Evolutionary conservation across 2,113 vertebrate genomes (phyloP).

Genomic region (Sciurus niger): DNA sequence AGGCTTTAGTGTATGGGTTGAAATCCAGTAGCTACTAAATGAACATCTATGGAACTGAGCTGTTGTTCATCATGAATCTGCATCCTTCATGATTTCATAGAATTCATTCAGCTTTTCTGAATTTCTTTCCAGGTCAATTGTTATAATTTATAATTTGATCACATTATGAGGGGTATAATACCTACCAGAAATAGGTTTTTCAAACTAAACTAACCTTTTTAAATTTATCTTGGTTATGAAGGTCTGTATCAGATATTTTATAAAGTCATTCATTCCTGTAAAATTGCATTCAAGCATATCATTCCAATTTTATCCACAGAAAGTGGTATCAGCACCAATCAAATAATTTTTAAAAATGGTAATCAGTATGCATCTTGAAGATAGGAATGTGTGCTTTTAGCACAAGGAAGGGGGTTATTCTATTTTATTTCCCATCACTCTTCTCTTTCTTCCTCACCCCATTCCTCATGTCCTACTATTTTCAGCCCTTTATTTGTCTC

Average conservation of each 20-base stretch:
- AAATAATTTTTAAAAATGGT: not conserved
- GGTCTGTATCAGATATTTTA: conserved; percentile 36
- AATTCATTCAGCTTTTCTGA: not conserved
- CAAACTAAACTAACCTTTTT: conserved; percentile 2
- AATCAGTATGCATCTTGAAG: not conserved
- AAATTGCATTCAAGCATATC: not conserved
- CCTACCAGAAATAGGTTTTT: conserved; percentile 27
- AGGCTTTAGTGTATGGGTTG: not conserved
- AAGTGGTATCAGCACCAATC: not conserved
- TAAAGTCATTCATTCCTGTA: not conserved
- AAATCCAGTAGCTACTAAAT: not conserved
- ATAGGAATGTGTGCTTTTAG: not conserved
- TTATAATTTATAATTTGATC: not conserved
- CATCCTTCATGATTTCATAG: not conserved
- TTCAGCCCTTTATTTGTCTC: not conserved
- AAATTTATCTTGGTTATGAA: not conserved
- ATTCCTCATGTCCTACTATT: not conserved
- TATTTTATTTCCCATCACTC: not conserved
- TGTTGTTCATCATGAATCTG: not conserved
- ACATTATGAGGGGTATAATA: not conserved
- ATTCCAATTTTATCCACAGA: not conserved
- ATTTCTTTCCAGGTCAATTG: not conserved
- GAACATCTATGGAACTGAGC: not conserved
- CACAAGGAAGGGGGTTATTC: not conserved
- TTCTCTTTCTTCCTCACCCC: not conserved